Evolutionary conservation across 2,888 invertebrate species (phyloP), one percentile per base, ranked within the genome.

Genomic region (Tenthredo mesomela): DNA sequence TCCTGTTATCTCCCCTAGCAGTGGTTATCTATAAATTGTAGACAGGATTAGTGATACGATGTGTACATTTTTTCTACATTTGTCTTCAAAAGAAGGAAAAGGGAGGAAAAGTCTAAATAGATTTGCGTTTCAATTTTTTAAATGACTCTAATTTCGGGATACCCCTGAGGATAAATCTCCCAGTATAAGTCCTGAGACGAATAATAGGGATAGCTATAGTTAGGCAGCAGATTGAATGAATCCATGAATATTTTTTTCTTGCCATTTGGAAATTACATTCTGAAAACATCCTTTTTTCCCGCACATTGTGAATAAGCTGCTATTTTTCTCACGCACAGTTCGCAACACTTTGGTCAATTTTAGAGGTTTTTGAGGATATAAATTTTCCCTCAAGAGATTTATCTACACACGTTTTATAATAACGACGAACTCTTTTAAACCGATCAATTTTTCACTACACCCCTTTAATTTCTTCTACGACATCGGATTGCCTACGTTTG

Each of bases 231-330:
- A 77, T 77, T 47, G 77, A 50, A 50, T 29, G 50, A 54, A 77
- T 54, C n/a, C 77, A 43, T 29, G 50, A 54, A 77, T 33, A n/a
- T 29, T 25, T 50, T 54, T 10, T 33, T 54, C 4, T 29, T 12
- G 18, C 77, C 77, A 77, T 77, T 54, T 77, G 18, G 50, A 77
- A 77, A 50, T 50, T 77, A 77, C 54, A 33, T 54, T 54, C 50
- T n/a, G 2, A 54, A 77, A 77, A 54, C 77, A 77, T 50, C 77
- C 21, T 25, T 50, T 25, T 25, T 50, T n/a, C 7, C 29, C 54
- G 1, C 54, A 54, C 4, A 5, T 47, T 33, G 15, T 0, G 47
- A 54, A 73, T 73, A 12, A 73, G 43, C 77, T 29, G 29, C 77
- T 54, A 77, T 77, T 77, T 77, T 25, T 77, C 50, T 54, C 77